Evolutionary conservation across 2,113 vertebrate species (phyloP).

Genomic region (Vulpes ferrilata): DNA sequence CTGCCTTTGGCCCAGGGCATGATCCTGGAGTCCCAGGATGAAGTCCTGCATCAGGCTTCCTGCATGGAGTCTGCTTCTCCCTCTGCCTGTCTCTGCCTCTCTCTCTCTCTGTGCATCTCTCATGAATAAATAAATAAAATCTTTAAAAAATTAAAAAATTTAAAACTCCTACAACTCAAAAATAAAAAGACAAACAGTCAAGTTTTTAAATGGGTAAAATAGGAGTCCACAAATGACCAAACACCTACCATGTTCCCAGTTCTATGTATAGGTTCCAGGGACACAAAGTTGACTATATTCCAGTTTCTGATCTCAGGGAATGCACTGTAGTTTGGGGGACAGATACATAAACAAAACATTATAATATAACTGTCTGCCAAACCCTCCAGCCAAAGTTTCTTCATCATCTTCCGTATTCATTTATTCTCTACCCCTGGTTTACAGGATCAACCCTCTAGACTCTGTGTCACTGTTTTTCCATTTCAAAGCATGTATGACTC

Average conservation of each 20-base stretch:
- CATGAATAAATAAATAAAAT: no score
- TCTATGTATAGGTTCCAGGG: neutral
- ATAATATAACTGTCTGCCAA: neutral
- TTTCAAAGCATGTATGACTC: neutral
- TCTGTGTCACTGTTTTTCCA: neutral
- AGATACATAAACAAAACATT: neutral
- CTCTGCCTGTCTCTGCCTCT: no score
- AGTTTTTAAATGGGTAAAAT: conserved; percentile 9
- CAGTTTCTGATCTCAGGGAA: neutral
- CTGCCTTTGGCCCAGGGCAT: no score
- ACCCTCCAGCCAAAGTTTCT: neutral
- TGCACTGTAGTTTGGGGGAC: neutral
- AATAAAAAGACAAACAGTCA: conserved; percentile 6
- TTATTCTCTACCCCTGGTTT: neutral
- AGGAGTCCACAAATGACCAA: neutral
- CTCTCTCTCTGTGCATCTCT: no score
- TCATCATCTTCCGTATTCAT: neutral
- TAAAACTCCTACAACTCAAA: neutral
- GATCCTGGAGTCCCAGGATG: no score
- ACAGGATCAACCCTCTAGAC: conserved; percentile 26
- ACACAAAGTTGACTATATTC: neutral
- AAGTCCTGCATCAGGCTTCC: no score
- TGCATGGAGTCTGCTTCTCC: no score
- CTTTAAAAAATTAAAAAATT: neutral
- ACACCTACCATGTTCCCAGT: neutral